Evolutionary conservation across 2,797 vertebrate genomes (phyloP).

Genomic region (Sphenodon punctatus): DNA sequence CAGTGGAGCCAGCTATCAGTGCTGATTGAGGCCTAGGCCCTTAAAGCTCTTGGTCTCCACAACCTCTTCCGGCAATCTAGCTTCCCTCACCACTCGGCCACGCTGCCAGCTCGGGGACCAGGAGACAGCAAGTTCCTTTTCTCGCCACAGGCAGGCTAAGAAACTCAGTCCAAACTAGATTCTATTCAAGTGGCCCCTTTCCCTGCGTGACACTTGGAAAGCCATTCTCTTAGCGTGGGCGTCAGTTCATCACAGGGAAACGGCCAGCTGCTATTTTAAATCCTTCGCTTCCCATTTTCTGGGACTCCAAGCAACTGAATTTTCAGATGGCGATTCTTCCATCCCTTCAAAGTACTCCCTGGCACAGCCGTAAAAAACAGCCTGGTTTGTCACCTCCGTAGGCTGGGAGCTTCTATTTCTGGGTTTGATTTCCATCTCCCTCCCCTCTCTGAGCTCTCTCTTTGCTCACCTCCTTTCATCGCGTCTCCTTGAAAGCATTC

Average conservation of each 20-base stretch:
- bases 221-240: neutral
- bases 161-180: neutral
- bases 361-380: rapidly evolving
- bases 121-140: no score
- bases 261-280: neutral
- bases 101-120: no score
- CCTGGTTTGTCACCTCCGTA: rapidly evolving
- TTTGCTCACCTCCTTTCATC: neutral
- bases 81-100: no score
- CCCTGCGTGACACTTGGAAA: neutral
- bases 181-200: neutral
- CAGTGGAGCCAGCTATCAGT: no score
- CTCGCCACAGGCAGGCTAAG: no score
- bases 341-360: neutral
- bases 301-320: neutral
- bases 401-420: neutral
- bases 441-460: neutral
- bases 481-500: no score
- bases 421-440: neutral
- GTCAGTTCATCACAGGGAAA: neutral
- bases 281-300: neutral
- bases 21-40: no score
- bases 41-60: no score
- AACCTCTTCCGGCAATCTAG: no score
- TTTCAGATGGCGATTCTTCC: rapidly evolving